Conservation (phyloP, 2,797 vertebrate species). For the Hippoglossus hippoglossus region DNA sequence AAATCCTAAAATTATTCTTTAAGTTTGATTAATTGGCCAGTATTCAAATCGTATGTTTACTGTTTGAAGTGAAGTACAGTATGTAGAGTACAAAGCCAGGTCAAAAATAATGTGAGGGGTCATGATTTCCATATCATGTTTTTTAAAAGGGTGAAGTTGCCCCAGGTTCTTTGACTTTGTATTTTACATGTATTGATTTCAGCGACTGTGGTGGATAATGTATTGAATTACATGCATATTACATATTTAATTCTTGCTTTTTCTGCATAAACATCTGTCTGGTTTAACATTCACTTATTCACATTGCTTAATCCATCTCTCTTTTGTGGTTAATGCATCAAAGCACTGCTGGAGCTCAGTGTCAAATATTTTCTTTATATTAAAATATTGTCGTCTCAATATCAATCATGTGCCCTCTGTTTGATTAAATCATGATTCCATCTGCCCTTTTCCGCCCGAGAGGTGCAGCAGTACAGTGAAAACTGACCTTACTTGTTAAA, state of each 20-base stretch:
- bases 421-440: slow-evolving; percentile 24
- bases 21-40: slow-evolving; percentile 54
- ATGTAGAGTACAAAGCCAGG: neutral
- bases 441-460: slow-evolving; percentile 11
- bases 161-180: slow-evolving; percentile 16
- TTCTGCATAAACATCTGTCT: neutral
- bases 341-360: slow-evolving; percentile 13
- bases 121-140: slow-evolving; percentile 23
- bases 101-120: slow-evolving; percentile 14
- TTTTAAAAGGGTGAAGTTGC: slow-evolving; percentile 19
- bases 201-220: slow-evolving; percentile 5
- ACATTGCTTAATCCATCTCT: slow-evolving; percentile 2
- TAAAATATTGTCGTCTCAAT: neutral
- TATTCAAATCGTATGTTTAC: slow-evolving; percentile 45
- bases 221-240: slow-evolving; percentile 10
- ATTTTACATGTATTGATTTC: slow-evolving; percentile 40
- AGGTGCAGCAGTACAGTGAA: slow-evolving; percentile 32
- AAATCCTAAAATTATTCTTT: slow-evolving; percentile 1
- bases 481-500: slow-evolving; percentile 63
- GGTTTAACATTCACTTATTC: slow-evolving; percentile 4
- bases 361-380: slow-evolving; percentile 1
- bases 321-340: neutral
- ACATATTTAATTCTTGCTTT: slow-evolving; percentile 14
- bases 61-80: slow-evolving; percentile 36
- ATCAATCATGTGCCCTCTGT: slow-evolving; percentile 22